Evolutionary conservation across 2,113 vertebrate species (phyloP).

Genomic region (Triplophysa rosa): DNA sequence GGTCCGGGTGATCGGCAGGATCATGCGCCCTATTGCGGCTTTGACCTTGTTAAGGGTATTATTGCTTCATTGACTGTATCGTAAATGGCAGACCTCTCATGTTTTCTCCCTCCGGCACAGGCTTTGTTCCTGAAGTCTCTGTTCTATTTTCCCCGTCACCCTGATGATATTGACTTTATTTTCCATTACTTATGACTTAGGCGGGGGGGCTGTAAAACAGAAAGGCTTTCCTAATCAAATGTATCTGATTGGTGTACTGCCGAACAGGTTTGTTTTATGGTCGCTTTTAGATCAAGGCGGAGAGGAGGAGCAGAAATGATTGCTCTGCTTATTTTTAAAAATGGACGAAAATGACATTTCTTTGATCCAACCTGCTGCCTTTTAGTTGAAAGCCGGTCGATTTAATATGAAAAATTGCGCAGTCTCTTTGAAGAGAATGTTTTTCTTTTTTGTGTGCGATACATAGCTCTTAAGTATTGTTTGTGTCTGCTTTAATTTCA

Average conservation of each 20-base stretch:
- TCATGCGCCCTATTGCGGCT: slow-evolving; percentile 4
- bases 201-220: slow-evolving; percentile 41
- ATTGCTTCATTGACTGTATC: slow-evolving; percentile 23
- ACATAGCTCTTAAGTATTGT: neutral
- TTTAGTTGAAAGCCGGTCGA: slow-evolving; percentile 58
- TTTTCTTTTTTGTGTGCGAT: slow-evolving; percentile 46
- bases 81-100: slow-evolving; percentile 36
- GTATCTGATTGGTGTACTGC: slow-evolving; percentile 66
- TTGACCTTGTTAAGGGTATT: slow-evolving; percentile 37
- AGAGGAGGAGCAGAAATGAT: slow-evolving; percentile 47
- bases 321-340: slow-evolving; percentile 54
- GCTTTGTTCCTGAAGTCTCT: slow-evolving; percentile 15
- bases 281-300: slow-evolving; percentile 68
- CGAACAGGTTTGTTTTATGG: slow-evolving; percentile 63
- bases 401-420: slow-evolving; percentile 61
- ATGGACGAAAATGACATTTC: slow-evolving; percentile 60
- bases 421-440: slow-evolving; percentile 59
- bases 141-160: neutral
- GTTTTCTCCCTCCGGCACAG: slow-evolving; percentile 13
- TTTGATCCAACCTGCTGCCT: slow-evolving; percentile 58
- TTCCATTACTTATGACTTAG: slow-evolving; percentile 48
- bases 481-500: neutral
- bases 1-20: neutral
- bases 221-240: slow-evolving; percentile 67
- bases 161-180: slow-evolving; percentile 36